Evolutionary conservation across 2,888 invertebrate species (phyloP).

Genomic region (Acronicta aceris): DNA sequence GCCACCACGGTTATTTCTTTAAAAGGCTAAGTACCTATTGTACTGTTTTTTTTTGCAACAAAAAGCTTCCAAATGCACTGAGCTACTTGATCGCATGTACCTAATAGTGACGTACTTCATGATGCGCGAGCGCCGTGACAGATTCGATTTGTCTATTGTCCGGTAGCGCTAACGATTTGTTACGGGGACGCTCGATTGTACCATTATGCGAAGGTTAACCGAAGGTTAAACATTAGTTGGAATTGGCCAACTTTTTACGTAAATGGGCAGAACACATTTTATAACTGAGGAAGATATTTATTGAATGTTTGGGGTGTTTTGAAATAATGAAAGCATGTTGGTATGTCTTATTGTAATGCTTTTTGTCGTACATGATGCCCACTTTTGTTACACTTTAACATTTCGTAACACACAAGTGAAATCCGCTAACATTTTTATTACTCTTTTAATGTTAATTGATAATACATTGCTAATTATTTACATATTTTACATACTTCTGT

Average conservation of each 20-base stretch:
- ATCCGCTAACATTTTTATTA: too few species aligned
- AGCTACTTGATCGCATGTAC: slow-evolving; percentile 21
- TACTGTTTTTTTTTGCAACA: not conserved
- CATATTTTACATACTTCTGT: too few species aligned
- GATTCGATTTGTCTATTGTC: slow-evolving; percentile 81
- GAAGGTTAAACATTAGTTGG: slow-evolving; percentile 36
- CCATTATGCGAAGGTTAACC: slow-evolving; percentile 29
- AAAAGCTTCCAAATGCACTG: slow-evolving; percentile 5
- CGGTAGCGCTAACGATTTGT: slow-evolving; percentile 75
- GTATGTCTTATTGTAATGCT: not conserved
- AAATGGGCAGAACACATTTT: slow-evolving; percentile 2
- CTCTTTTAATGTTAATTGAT: too few species aligned
- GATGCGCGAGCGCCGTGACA: slow-evolving; percentile 71
- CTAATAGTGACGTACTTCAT: slow-evolving; percentile 29
- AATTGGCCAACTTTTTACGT: slow-evolving; percentile 4
- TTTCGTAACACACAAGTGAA: too few species aligned
- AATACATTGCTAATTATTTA: not conserved
- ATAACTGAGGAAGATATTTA: slow-evolving; percentile 11
- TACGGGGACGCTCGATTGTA: slow-evolving; percentile 56
- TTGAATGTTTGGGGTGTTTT: slow-evolving; percentile 4
- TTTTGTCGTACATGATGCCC: not conserved
- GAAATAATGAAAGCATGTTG: not conserved
- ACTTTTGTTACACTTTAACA: too few species aligned
- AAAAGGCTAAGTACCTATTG: not conserved
- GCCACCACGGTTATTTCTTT: too few species aligned